These are phyloP conservation scores for Atractosteus spatula DNA, from an alignment of 2,113 vertebrate genomes.

Conservation along the genomic window DNA sequence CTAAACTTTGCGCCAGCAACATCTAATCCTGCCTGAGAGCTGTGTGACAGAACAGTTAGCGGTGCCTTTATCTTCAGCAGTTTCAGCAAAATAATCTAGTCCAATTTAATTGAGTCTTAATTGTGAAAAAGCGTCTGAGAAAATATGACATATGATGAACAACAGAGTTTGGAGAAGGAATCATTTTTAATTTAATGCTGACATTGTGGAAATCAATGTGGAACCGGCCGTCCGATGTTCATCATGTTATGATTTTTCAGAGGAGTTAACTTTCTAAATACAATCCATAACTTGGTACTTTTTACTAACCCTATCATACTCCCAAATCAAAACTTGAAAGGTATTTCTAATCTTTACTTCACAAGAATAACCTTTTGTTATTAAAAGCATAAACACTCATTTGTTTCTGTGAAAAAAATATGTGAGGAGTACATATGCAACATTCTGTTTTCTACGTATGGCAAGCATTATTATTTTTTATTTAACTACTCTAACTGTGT, in stretches of 20 bases:
- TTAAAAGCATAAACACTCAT: no score
- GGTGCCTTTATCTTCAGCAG: conserved; percentile 43
- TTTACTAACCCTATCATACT: no score
- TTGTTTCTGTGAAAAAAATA: no score
- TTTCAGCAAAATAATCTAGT: conserved; percentile 13
- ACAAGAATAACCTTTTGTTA: no score
- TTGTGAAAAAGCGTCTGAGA: conserved; percentile 19
- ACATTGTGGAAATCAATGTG: not conserved
- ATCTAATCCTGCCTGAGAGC: conserved; percentile 55
- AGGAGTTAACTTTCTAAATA: not conserved
- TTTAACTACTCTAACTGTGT: no score
- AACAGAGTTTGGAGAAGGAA: not conserved
- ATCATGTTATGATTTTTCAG: not conserved
- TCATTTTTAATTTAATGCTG: not conserved
- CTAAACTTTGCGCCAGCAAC: conserved; percentile 44
- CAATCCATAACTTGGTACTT: no score
- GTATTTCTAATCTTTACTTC: no score
- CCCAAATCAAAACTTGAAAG: no score
- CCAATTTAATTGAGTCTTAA: conserved; percentile 16
- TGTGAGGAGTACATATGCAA: no score
- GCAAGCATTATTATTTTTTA: no score
- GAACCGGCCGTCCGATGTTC: no score
- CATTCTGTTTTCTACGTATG: no score
- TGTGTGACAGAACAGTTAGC: conserved; percentile 41
- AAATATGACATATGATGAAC: conserved; percentile 1